Evolutionary conservation across 2,797 vertebrate species (phyloP).

Genomic region (Hirundo rustica): DNA sequence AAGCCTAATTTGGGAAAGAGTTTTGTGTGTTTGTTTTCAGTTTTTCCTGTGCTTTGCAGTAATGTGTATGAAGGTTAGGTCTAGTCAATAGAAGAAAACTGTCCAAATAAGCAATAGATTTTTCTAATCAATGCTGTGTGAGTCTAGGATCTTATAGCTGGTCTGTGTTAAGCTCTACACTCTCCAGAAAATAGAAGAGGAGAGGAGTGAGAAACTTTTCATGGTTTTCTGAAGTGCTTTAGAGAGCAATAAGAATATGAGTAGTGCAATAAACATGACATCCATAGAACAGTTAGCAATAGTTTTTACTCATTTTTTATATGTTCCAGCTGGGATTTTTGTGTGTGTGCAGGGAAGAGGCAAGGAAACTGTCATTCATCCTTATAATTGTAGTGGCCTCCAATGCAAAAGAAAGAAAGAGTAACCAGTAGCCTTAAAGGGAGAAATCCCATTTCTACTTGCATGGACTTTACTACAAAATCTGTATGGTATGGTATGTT

Average conservation of each 20-base stretch:
- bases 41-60: neutral
- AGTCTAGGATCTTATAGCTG: neutral
- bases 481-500: neutral
- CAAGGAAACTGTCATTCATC: neutral
- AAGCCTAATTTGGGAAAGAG: neutral
- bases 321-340: neutral
- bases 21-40: neutral
- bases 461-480: neutral
- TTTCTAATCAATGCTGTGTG: neutral
- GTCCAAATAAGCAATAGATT: neutral
- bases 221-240: neutral
- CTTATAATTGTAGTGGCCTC: neutral
- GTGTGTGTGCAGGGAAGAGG: neutral
- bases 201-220: neutral
- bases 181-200: neutral
- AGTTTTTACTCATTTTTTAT: neutral
- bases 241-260: neutral
- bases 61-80: neutral
- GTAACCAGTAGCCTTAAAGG: neutral
- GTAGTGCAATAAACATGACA: neutral
- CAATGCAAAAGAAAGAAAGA: neutral
- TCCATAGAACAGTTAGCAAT: neutral
- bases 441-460: neutral
- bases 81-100: neutral
- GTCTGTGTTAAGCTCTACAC: neutral